Evolutionary conservation across 2,797 vertebrate genomes (phyloP), one percentile per base, ranked within the genome.

Genomic region (Sebastes jordani): DNA sequence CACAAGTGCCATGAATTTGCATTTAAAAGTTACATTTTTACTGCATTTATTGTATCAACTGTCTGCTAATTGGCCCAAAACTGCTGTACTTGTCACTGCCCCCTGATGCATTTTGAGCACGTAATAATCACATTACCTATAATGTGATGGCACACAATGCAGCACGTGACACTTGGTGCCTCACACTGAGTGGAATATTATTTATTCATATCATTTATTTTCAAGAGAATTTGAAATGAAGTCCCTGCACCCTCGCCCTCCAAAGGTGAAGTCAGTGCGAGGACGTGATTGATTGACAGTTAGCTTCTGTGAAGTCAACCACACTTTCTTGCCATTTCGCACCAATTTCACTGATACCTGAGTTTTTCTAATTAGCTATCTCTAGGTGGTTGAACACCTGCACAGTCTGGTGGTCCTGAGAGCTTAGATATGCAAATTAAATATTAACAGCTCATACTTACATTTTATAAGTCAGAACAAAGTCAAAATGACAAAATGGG

Each of bases 331-430:
- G 4, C 11, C 62, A 59, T 68, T 68, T 64, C 20, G 4, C 34
- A 30, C 29, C 22, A 60, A 61, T 65, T 71, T 83, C 27, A 63
- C 36, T 55, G 67, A 71, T 78, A 78, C 76, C 72, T 74, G 67
- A 55, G 56, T 66, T 82, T 79, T 52, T 25, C 34, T 86, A 79
- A 88, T 88, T 61, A 66, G 61, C 71, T 11, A 2, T 76, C 64
- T 78, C 46, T 78, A 65, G 62, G 46, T 80, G 75, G 58, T 22
- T 49, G 60, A 80, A 83, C 80, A 85, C 80, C 83, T 85, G 85
- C 59, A 61, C 60, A 27, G 54, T 55, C 66, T 38, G 55, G 64
- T 62, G 42, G 23, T 11, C 72, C 36, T 52, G n/a, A 23, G 46
- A 46, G 60, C 59, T 74, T 18, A 9, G 32, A 52, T 63, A 70